A percentile compares a stretch with the other conserved stretches of the same genome.
phyloP scores from a whole-genome alignment of 2,888 invertebrate genomes.

The Leptothorax acervorum region DNA sequence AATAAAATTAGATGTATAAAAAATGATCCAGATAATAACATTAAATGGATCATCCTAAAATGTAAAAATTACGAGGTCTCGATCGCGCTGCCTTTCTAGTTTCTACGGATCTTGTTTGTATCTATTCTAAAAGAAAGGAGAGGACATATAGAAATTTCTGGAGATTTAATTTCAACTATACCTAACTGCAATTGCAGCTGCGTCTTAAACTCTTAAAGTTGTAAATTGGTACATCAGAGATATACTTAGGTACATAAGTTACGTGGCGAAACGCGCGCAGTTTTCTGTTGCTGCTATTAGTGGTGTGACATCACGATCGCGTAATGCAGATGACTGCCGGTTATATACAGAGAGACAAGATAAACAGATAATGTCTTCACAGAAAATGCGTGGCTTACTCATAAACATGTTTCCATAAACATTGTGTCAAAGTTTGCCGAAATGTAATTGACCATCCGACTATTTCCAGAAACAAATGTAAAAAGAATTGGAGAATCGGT shows the following conservation, averaged over 20 bases:
- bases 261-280: neutral
- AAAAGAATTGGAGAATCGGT: neutral
- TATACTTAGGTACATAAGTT: neutral
- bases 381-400: neutral
- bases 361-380: conserved; percentile 36
- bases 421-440: conserved; percentile 1
- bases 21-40: neutral
- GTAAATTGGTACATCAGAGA: neutral
- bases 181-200: conserved; percentile 7
- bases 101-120: neutral
- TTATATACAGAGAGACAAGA: neutral
- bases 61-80: neutral
- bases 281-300: conserved; percentile 33
- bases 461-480: neutral
- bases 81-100: neutral
- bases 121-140: neutral
- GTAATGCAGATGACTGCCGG: conserved; percentile 20
- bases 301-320: conserved; percentile 46
- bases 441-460: neutral
- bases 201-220: neutral
- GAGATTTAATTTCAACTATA: neutral
- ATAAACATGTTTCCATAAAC: conserved; percentile 8
- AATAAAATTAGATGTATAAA: neutral
- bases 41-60: neutral
- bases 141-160: neutral